These are phyloP conservation scores for Poeciliopsis gracilis DNA, from an alignment of 2,797 vertebrate species.

Conservation along the genomic window DNA sequence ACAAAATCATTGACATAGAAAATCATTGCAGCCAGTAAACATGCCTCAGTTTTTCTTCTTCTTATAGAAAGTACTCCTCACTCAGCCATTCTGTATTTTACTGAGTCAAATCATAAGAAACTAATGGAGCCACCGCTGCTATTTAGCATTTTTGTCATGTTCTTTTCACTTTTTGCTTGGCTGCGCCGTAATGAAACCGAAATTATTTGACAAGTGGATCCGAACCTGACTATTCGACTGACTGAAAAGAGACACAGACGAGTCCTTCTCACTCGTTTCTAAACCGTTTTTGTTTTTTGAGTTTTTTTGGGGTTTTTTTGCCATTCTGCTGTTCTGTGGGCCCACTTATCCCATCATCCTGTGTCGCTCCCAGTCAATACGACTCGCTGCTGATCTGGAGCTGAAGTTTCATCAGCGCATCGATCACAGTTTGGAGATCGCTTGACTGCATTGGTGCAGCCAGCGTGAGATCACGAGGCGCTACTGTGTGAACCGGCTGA, in stretches of 20 bases:
- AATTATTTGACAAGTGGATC: neutral
- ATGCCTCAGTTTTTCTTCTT: neutral
- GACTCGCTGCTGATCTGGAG: neutral
- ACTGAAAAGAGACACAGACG: slow-evolving; percentile 4
- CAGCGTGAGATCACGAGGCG: slow-evolving; percentile 38
- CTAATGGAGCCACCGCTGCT: neutral
- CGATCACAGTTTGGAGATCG: slow-evolving; percentile 25
- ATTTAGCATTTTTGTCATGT: neutral
- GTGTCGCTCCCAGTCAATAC: slow-evolving; percentile 4
- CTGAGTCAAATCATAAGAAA: neutral
- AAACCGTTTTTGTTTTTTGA: slow-evolving; percentile 9
- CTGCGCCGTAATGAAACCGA: neutral
- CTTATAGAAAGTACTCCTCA: neutral
- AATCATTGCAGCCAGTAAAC: too few species aligned
- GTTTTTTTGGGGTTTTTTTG: slow-evolving; percentile 15
- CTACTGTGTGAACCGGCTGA: slow-evolving; percentile 23
- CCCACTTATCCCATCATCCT: slow-evolving; percentile 14
- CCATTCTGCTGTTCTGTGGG: slow-evolving; percentile 21
- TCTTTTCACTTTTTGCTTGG: neutral
- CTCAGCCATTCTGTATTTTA: neutral
- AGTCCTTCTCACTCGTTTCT: slow-evolving; percentile 24
- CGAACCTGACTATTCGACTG: neutral
- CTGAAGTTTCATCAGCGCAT: slow-evolving; percentile 13
- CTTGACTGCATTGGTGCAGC: slow-evolving; percentile 26
- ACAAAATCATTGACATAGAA: neutral